Conservation (phyloP, 2,113 vertebrate species). For the Sinocyclocheilus maitianheensis region DNA sequence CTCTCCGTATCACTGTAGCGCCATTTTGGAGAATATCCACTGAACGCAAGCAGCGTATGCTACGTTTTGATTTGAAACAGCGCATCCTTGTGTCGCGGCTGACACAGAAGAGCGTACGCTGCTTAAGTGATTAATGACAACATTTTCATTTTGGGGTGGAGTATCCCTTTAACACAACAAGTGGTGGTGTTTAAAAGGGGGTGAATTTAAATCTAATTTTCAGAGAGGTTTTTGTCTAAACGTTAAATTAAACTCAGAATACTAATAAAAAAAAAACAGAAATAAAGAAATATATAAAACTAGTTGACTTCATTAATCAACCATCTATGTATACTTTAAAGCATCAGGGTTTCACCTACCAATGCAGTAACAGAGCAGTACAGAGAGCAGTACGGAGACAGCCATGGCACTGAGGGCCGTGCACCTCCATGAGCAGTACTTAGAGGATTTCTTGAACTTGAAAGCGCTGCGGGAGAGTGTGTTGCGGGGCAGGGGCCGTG, state of each 20-base stretch:
- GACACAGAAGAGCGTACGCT: too few relatives aligned
- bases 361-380: slow-evolving; percentile 96
- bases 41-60: too few relatives aligned
- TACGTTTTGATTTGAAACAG: too few relatives aligned
- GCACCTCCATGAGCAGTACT: slow-evolving; percentile 98
- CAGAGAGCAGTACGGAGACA: slow-evolving; percentile 90
- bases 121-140: too few relatives aligned
- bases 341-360: slow-evolving; percentile 76
- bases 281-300: not conserved
- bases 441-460: slow-evolving; percentile 99
- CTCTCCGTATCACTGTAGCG: too few relatives aligned
- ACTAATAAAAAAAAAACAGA: not conserved
- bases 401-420: slow-evolving; percentile 95
- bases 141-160: too few relatives aligned
- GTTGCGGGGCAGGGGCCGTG: slow-evolving; percentile 93
- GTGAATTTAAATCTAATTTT: not conserved
- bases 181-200: not conserved
- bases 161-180: too few relatives aligned
- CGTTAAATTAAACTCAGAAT: not conserved
- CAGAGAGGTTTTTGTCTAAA: not conserved
- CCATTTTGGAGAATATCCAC: too few relatives aligned
- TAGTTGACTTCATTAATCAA: not conserved
- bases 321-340: too few relatives aligned
- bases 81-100: too few relatives aligned
- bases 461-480: slow-evolving; percentile 98